Evolutionary conservation across 2,797 vertebrate genomes (phyloP), one percentile per base, ranked within the genome.

Genomic region (Sphenodon punctatus): DNA sequence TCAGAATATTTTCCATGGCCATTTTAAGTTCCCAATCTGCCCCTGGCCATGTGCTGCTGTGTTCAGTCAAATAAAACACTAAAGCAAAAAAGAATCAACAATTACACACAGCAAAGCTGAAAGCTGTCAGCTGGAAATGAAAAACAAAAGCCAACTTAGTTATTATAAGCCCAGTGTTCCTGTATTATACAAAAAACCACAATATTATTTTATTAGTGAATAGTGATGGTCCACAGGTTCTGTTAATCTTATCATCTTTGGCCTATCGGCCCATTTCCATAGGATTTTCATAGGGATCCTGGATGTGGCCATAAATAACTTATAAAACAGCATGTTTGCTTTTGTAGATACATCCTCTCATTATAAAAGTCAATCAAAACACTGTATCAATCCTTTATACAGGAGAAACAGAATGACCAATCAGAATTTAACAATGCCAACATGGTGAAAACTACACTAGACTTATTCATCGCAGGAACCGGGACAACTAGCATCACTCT

Each of bases 391-490:
- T 48, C 77, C 42, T 45, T 58, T 85, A 55, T 30, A 8, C 79
- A 96, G 96, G 91, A 93, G 30, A 93, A 91, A 49, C 59, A 79
- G 8, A 91, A 87, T 0, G 0, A 0, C 3, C 41, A 89, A 13
- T 77, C 83, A 10, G 4, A 56, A 30, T 94, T 90, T 84, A 93
- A 81, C 0, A 0, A 45, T 66, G 88, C 94, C 1, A 88, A 84
- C 34, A 22, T 95, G 20, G 32, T 59, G 6, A 93, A 78, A 80
- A 92, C 89, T 5, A 67, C 93, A 0, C 14, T 95, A 0, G 95
- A 96, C 67, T 53, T 97, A 75, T 95, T 97, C 82, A 72, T 92
- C 39, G 96, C 96, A 1, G 96, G 96, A 43, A 95, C 96, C 22
- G 96, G 93, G 66, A 97, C 96, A 49, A 95, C 96, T 14, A 96